Conservation (phyloP, 2,888 invertebrate genomes). For the Campoplex nolae region DNA sequence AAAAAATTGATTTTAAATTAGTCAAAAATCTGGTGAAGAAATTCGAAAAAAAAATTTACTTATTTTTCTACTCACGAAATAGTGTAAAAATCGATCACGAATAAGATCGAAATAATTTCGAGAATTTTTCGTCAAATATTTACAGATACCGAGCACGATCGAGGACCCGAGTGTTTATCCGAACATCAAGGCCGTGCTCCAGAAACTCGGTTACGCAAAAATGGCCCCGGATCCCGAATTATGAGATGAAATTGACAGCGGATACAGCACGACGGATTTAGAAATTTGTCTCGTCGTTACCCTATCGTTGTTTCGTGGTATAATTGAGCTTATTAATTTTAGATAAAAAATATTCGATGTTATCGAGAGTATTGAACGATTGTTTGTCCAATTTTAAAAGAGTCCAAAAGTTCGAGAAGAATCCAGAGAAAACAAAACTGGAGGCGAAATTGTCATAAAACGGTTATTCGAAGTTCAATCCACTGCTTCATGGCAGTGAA, state of each 20-base stretch:
- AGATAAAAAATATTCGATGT: slow-evolving; percentile 17
- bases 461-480: not conserved
- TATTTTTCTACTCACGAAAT: too few relatives aligned
- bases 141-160: slow-evolving; percentile 92
- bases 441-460: not conserved
- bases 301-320: not conserved
- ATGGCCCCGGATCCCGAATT: slow-evolving; percentile 88
- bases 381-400: not conserved
- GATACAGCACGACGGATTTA: not conserved
- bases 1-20: not conserved
- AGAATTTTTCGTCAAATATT: not conserved
- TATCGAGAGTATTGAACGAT: slow-evolving; percentile 17
- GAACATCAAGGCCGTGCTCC: slow-evolving; percentile 91
- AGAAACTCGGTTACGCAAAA: slow-evolving; percentile 91
- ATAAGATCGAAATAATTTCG: slow-evolving; percentile 11
- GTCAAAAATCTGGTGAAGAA: not conserved
- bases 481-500: too few relatives aligned
- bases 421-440: too few relatives aligned
- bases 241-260: not conserved
- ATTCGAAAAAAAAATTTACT: too few relatives aligned
- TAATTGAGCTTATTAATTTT: not conserved
- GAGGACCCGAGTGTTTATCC: slow-evolving; percentile 94
- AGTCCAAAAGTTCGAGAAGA: not conserved
- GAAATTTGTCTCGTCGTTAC: not conserved
- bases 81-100: too few relatives aligned